Conservation (phyloP, 2,113 vertebrate genomes). For the Microcebus lehilahytsara region DNA sequence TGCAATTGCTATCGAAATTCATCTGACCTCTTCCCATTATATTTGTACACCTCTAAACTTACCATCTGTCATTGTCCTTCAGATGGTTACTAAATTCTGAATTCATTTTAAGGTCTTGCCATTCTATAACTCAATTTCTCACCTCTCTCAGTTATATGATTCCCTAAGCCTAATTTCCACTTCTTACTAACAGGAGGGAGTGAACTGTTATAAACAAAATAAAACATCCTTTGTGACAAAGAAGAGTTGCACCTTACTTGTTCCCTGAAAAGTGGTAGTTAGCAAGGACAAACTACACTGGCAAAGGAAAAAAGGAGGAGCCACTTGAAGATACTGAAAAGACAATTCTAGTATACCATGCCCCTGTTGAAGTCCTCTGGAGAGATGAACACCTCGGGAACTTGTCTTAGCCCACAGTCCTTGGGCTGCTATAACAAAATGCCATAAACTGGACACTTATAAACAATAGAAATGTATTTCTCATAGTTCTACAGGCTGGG, state of each 20-base stretch:
- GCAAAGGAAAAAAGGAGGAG: not conserved
- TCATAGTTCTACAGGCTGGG: too few relatives aligned
- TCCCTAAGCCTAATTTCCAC: slow-evolving; percentile 56
- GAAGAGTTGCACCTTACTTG: not conserved
- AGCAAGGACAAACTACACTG: slow-evolving; percentile 14
- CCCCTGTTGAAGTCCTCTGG: not conserved
- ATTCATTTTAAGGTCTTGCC: slow-evolving; percentile 67
- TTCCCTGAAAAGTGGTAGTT: not conserved
- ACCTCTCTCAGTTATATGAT: slow-evolving; percentile 48
- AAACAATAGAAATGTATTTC: not conserved
- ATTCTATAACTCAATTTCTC: slow-evolving; percentile 63
- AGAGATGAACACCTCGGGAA: not conserved
- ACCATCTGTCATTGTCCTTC: slow-evolving; percentile 73
- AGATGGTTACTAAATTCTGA: slow-evolving; percentile 60
- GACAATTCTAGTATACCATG: not conserved
- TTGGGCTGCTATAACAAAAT: not conserved
- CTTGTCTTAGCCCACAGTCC: not conserved
- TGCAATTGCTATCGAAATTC: slow-evolving; percentile 52
- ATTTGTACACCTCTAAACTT: slow-evolving; percentile 58
- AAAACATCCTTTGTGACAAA: slow-evolving; percentile 50
- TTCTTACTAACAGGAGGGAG: slow-evolving; percentile 52
- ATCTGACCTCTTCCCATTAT: slow-evolving; percentile 65
- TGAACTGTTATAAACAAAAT: slow-evolving; percentile 60
- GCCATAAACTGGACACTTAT: not conserved
- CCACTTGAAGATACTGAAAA: not conserved